Evolutionary conservation across 2,888 invertebrate genomes (phyloP), one percentile per base, ranked within the genome.

Genomic region (Actias luna): DNA sequence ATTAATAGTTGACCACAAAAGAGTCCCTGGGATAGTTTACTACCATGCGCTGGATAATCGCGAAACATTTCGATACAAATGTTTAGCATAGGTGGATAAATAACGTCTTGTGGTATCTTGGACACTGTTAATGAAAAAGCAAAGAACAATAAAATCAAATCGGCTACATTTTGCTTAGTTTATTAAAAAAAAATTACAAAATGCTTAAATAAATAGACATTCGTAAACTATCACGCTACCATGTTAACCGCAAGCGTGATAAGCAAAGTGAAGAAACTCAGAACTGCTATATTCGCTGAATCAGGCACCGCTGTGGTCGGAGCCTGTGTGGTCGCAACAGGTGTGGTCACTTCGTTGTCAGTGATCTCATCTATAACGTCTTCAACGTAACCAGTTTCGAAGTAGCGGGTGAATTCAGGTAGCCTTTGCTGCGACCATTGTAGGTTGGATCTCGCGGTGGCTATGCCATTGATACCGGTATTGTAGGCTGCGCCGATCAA

Each of bases 361-460:
- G 36, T 66, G 1, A 66, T 63, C 2, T 77, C 75, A 27, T 77
- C 75, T 14, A 84, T 68, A 0, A 66, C 68, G 0, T 78, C 79
- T 16, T 87, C 86, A 0, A 78, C 74, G 62, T 84, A 92, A 39
- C 92, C 91, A 55, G 65, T 75, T 3, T 88, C 85, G 36, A 91
- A 87, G 72, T 78, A 92, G 0, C 58, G 50, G 0, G 67, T 68
- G 39, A 91, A 78, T 63, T 92, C 92, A 0, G 65, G 22, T 1
- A 78, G 64, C 33, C 89, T 83, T 1, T 63, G 31, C 1, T 58
- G 46, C 8, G 85, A 83, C 87, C 90, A 92, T 0, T 39, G 66
- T 0, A 88, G 71, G 66, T 88, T 89, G 1, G 36, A 22, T 50
- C 84, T 79, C 1, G 87, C 72, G 1, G 77, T 67, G 0, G 66